Percentiles rank a stretch among this genome's conserved stretches.
These are phyloP conservation scores for Mohoua ochrocephala DNA, from an alignment of 2,113 vertebrate species.

Conservation along the genomic window DNA sequence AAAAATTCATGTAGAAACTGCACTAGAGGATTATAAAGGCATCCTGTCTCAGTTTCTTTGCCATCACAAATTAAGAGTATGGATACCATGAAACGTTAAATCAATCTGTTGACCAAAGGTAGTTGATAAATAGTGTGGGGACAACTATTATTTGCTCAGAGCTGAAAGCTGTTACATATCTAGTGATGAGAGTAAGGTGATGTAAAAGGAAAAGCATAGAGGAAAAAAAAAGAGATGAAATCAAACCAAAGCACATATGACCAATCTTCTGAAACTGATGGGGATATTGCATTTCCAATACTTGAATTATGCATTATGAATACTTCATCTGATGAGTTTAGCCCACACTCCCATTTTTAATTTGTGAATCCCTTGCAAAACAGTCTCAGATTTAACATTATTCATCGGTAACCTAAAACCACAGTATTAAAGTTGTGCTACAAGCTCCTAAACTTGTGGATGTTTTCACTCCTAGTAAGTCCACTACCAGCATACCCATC, in stretches of 20 bases:
- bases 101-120: background rate
- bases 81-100: background rate
- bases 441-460: background rate
- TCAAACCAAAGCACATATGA: background rate
- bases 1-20: background rate
- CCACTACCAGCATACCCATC: background rate
- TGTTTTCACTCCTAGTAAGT: background rate
- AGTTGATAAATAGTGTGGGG: background rate
- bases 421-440: background rate
- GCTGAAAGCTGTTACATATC: background rate
- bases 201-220: background rate
- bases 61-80: background rate
- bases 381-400: background rate
- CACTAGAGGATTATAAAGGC: background rate
- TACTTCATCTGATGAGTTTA: background rate
- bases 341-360: background rate
- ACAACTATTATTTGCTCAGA: background rate
- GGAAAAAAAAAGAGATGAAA: background rate
- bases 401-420: background rate
- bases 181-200: background rate
- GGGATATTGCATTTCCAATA: background rate
- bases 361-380: background rate
- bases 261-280: background rate
- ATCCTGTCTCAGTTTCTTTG: background rate
- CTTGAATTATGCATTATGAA: slow-evolving; percentile 1